Conservation (phyloP, 2,113 vertebrate genomes). For the Hymenochirus boettgeri region DNA sequence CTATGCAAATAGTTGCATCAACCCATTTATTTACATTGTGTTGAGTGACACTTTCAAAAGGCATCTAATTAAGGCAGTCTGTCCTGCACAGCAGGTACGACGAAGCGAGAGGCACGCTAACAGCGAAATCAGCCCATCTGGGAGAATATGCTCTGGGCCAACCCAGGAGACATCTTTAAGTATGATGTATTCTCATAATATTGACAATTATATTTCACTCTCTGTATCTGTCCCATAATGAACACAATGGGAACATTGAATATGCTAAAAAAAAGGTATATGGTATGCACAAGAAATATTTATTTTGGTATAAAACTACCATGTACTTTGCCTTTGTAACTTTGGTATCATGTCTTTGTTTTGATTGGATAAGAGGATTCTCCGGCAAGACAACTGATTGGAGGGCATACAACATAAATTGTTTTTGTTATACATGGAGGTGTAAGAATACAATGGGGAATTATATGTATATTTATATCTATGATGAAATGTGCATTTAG, state of each 20-base stretch:
- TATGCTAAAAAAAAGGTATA: neutral
- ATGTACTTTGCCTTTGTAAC: too few relatives aligned
- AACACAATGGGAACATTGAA: neutral
- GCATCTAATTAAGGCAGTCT: conserved; percentile 35
- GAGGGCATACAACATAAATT: neutral
- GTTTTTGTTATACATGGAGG: too few relatives aligned
- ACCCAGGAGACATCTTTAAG: conserved; percentile 33
- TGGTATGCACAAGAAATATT: too few relatives aligned
- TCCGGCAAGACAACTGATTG: neutral
- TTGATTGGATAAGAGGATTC: neutral
- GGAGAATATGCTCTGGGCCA: conserved; percentile 23
- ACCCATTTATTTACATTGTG: conserved; percentile 42
- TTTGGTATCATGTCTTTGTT: neutral
- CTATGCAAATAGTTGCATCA: conserved; percentile 40
- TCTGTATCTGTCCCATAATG: conserved; percentile 21
- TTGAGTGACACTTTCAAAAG: conserved; percentile 37
- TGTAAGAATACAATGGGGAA: too few relatives aligned
- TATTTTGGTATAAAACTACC: too few relatives aligned
- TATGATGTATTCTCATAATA: conserved; percentile 30
- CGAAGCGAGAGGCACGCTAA: conserved; percentile 3
- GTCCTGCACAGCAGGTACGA: conserved; percentile 15
- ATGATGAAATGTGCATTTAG: too few relatives aligned
- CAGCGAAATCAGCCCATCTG: conserved; percentile 21
- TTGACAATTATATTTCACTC: conserved; percentile 24
- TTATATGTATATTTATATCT: too few relatives aligned